Percentiles rank a stretch among this genome's conserved stretches.
Evolutionary conservation across 1,140 invertebrate species (phyloP).

Genomic region (Halictus rubicundus): DNA sequence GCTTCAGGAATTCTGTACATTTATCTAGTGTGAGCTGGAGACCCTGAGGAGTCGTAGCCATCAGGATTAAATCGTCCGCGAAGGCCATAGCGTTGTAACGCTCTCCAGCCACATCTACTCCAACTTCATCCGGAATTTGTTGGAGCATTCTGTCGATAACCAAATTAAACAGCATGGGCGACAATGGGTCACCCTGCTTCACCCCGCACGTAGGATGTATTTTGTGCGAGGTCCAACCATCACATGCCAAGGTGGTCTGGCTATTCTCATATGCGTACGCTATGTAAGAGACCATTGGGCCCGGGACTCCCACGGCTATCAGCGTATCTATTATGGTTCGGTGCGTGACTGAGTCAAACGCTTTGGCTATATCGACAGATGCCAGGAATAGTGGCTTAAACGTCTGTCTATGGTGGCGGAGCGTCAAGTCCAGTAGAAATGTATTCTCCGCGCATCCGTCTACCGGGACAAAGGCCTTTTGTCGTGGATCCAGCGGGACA

Average conservation of each 20-base stretch:
- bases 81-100: conserved; percentile 66
- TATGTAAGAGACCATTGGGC: background rate
- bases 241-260: background rate
- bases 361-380: conserved; percentile 20
- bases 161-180: conserved; percentile 79
- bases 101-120: conserved; percentile 50
- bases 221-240: background rate
- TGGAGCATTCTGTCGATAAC: conserved; percentile 73
- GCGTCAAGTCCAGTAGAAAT: no score
- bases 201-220: conserved; percentile 67
- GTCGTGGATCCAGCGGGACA: background rate
- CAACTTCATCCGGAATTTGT: conserved; percentile 55
- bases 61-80: conserved; percentile 74
- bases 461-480: no score
- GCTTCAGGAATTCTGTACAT: no score
- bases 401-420: no score
- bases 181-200: conserved; percentile 80
- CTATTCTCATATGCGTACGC: background rate
- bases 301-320: background rate
- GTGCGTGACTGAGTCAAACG: conserved; percentile 38
- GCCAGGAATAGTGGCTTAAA: conserved; percentile 14
- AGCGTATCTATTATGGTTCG: background rate
- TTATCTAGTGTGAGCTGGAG: no score
- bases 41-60: conserved; percentile 62
- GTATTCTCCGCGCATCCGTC: no score